Conservation (phyloP, 2,797 vertebrate species). For the Phataginus tricuspis region DNA sequence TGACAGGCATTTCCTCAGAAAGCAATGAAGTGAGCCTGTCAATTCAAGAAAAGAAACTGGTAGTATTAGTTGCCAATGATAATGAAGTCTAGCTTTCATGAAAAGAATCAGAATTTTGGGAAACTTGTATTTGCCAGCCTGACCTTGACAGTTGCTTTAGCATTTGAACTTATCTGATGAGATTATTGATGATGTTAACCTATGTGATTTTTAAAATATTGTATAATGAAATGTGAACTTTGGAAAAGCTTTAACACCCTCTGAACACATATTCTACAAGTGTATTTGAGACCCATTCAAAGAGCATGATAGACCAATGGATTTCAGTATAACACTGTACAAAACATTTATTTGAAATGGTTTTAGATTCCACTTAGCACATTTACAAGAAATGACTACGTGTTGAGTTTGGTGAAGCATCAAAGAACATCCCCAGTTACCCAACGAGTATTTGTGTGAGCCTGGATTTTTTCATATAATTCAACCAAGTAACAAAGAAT, state of each 20-base stretch:
- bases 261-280: neutral
- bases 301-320: neutral
- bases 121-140: neutral
- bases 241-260: neutral
- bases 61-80: neutral
- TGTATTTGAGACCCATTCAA: neutral
- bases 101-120: conserved; percentile 2
- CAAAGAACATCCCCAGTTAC: neutral
- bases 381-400: neutral
- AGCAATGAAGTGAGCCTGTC: neutral
- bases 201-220: neutral
- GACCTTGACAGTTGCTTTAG: neutral
- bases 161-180: neutral
- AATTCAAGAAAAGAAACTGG: neutral
- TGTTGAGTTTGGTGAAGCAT: neutral
- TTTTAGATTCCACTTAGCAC: neutral
- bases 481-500: neutral
- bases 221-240: neutral
- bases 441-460: neutral
- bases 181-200: neutral
- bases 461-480: neutral
- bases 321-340: neutral
- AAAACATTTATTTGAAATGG: neutral
- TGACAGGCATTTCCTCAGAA: neutral
- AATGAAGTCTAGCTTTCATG: neutral